Base-by-base conservation (phyloP, 1,140 invertebrate species). In the Lasioglossum albipes region DNA sequence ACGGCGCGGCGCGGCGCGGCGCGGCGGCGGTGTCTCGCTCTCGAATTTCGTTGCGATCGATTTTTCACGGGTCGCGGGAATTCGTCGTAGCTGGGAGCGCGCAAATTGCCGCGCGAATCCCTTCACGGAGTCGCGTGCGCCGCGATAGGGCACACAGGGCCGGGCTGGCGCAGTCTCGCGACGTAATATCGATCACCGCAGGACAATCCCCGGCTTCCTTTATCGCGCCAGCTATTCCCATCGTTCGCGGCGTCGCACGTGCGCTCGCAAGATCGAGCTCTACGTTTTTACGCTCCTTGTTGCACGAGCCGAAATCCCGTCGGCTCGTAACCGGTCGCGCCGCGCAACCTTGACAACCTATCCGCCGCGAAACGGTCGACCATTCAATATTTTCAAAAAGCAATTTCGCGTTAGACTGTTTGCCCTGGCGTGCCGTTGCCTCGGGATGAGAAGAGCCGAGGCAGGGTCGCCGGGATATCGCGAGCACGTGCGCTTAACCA, bases 331-430 rank as follows among this genome's bases (percentile, higher is more conserved):
- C 57, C 20, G 57, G 57, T 20, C 57, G 57, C 65, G 20, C 61
- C 45, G 42, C 42, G 42, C 45, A 49, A 49, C 45, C 62, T 68
- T 41, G 72, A 41, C 64, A 75, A 41, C 62, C 22, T 36, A 62
- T 61, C 41, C 59, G 0, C 52, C 45, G 27, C 18, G 13, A 12
- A 75, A 83, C 83, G 75, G 68, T 42, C 67, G 67, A 86, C 83
- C 85, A 87, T 87, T 87, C 83, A 78, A 87, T 88, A 88, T 88
- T 88, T 88, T 88, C 86, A 85, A 88, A 87, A 88, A 88, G 73
- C 86, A 88, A 88, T 88, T 88, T 88, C 86, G 85, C 83, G 86
- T 87, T 87, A 88, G 83, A 83, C 75, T 87, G 86, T 87, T 87
- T 87, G 83, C 86, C 61, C 54, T 70, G 82, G 75, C 72, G 79